phyloP scores from a whole-genome alignment of 2,888 invertebrate species.

The Tetragnatha montana region DNA sequence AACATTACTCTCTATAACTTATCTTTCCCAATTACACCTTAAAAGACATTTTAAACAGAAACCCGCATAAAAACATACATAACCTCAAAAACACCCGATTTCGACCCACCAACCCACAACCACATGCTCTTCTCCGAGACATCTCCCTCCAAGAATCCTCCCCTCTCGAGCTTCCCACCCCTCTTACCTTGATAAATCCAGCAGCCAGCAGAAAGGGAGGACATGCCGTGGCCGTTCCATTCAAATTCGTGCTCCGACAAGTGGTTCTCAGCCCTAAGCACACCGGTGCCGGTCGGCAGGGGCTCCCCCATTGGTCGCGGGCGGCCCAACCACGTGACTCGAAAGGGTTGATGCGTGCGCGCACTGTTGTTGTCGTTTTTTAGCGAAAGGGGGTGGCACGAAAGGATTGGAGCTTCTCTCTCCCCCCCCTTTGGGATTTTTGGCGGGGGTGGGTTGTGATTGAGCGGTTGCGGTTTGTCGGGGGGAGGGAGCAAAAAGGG shows the following conservation, averaged over 20 bases:
- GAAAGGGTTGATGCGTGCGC: conserved; percentile 64
- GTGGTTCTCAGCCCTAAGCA: conserved; percentile 56
- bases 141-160: too few relatives aligned
- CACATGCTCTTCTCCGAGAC: too few relatives aligned
- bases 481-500: background rate
- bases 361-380: conserved; percentile 31
- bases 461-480: background rate
- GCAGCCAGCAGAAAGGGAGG: conserved; percentile 53
- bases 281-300: conserved; percentile 42
- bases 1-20: too few relatives aligned
- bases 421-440: background rate
- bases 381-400: conserved; percentile 18
- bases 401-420: conserved; percentile 38
- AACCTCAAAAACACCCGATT: too few relatives aligned
- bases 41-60: too few relatives aligned
- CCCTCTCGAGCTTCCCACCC: too few relatives aligned
- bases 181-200: conserved; percentile 63
- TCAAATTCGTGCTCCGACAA: conserved; percentile 59
- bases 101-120: too few relatives aligned
- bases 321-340: conserved; percentile 60
- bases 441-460: background rate
- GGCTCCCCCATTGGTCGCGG: conserved; percentile 63
- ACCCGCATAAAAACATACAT: too few relatives aligned
- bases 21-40: too few relatives aligned
- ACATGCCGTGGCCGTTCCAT: conserved; percentile 52